These are phyloP conservation scores for Alentia gelatinosa DNA, from an alignment of 2,888 invertebrate genomes.

Conservation along the genomic window DNA sequence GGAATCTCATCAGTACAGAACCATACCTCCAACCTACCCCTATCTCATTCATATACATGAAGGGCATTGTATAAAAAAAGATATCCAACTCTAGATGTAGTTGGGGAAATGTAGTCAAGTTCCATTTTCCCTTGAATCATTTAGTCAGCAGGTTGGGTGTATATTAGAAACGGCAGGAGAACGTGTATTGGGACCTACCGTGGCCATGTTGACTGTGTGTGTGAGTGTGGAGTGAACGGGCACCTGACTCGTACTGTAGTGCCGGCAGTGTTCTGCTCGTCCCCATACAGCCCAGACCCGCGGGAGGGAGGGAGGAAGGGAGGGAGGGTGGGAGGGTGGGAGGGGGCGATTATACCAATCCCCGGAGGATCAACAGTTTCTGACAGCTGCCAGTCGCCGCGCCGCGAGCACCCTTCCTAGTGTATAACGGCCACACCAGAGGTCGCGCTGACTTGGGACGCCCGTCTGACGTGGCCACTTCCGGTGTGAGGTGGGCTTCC, in stretches of 20 bases:
- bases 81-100: too few species aligned
- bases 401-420: neutral
- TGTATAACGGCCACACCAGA: neutral
- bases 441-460: neutral
- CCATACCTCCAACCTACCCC: too few species aligned
- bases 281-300: neutral
- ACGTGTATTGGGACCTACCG: neutral
- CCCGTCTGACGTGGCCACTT: neutral
- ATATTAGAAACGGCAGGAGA: neutral
- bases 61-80: too few species aligned
- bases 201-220: neutral
- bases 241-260: neutral
- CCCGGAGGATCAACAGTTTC: neutral
- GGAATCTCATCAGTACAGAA: too few species aligned
- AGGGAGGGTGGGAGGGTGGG: neutral
- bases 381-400: slow-evolving; percentile 12
- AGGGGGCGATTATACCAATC: neutral
- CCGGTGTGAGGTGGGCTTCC: neutral
- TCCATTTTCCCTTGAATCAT: neutral
- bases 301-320: neutral
- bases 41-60: too few species aligned
- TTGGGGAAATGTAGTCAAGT: neutral
- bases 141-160: neutral
- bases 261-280: neutral
- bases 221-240: neutral